Conservation (phyloP, 2,797 vertebrate species). For the Cygnus olor region DNA sequence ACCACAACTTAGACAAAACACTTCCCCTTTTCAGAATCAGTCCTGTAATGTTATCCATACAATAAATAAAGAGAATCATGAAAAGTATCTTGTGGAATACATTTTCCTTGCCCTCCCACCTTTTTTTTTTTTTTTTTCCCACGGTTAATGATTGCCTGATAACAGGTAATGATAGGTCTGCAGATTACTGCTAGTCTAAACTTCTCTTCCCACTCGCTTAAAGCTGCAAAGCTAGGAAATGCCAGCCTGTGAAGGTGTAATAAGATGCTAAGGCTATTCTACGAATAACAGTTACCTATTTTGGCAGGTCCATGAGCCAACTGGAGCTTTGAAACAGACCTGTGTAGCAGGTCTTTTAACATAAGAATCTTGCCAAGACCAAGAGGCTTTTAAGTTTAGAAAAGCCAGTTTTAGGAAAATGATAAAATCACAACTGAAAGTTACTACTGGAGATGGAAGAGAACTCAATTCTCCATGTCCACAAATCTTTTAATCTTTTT, state of each 20-base stretch:
- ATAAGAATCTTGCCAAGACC: not conserved
- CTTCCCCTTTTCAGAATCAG: not conserved
- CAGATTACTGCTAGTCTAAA: not conserved
- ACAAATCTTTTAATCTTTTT: not conserved
- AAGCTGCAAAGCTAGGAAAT: not conserved
- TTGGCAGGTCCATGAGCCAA: not conserved
- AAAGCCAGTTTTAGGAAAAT: not conserved
- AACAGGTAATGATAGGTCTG: not conserved
- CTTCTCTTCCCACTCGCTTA: not conserved
- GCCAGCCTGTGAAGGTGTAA: not conserved
- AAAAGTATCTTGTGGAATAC: not conserved
- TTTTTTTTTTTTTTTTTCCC: not conserved
- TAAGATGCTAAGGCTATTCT: not conserved
- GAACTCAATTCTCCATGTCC: not conserved
- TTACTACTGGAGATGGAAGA: not conserved
- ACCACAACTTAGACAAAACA: not conserved
- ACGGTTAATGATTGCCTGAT: not conserved
- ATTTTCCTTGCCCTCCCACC: not conserved
- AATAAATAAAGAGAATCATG: not conserved
- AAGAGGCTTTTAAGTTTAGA: not conserved
- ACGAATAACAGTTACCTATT: accelerated
- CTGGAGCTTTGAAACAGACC: not conserved
- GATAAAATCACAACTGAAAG: not conserved
- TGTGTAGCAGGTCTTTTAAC: not conserved
- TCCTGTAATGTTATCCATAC: not conserved